phyloP scores from a whole-genome alignment of 1,140 invertebrate genomes.

The Danaus melanippus region DNA sequence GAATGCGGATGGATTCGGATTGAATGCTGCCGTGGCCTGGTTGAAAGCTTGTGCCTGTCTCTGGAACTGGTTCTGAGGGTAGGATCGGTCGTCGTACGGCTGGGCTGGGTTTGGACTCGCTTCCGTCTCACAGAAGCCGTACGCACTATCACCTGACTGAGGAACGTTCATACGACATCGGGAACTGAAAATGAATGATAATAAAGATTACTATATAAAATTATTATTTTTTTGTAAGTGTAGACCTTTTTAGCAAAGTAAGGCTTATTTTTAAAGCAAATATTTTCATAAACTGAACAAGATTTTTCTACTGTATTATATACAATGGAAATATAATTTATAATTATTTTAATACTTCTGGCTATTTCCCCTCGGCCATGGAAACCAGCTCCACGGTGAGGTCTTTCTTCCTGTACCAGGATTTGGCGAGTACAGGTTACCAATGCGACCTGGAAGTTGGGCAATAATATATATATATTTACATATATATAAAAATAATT shows the following conservation, averaged over 20 bases:
- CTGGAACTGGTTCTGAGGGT: constrained; percentile 37
- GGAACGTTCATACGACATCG: constrained; percentile 57
- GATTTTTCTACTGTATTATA: too few relatives aligned
- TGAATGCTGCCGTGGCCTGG: constrained; percentile 28
- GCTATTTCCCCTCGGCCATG: constrained; percentile 65
- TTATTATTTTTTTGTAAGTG: too few relatives aligned
- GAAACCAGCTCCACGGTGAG: constrained; percentile 65
- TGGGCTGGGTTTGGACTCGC: constrained; percentile 27
- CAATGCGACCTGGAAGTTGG: constrained; percentile 70
- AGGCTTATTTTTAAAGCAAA: too few relatives aligned
- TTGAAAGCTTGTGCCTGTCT: constrained; percentile 3
- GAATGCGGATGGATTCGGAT: constrained; percentile 28
- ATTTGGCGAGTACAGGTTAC: constrained; percentile 87
- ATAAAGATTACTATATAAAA: too few relatives aligned
- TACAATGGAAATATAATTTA: too few relatives aligned
- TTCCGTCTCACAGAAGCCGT: constrained; percentile 64
- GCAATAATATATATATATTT: background rate
- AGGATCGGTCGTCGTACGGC: constrained; percentile 37
- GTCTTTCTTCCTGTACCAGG: constrained; percentile 73
- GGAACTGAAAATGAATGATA: constrained; percentile 32
- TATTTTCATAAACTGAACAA: too few relatives aligned
- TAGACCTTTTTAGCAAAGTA: too few relatives aligned
- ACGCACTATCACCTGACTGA: constrained; percentile 66
- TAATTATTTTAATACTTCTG: constrained; percentile 49
- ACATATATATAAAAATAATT: too few relatives aligned